Evolutionary conservation across 1,140 invertebrate genomes (phyloP).

Genomic region (Drosophila paulistorum): DNA sequence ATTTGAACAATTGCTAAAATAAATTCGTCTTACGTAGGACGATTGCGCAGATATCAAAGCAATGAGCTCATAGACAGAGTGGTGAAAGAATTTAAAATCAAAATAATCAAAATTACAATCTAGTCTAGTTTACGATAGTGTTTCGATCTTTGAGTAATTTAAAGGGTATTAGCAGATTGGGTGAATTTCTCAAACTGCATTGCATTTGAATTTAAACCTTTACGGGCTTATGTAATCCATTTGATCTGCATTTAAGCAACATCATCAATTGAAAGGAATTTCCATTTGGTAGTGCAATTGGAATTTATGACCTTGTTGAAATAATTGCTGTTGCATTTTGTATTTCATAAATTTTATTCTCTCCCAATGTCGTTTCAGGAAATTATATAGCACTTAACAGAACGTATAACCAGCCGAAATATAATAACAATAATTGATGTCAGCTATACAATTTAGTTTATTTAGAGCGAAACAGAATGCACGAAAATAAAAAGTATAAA

Average conservation of each 20-base stretch:
- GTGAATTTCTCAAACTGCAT: background rate
- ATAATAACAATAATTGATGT: slow-evolving; percentile 66
- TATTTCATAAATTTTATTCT: slow-evolving; percentile 16
- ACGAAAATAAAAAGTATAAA: slow-evolving; percentile 35
- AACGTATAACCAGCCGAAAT: slow-evolving; percentile 48
- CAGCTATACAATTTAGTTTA: slow-evolving; percentile 52
- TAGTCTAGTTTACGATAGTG: background rate
- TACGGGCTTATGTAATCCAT: slow-evolving; percentile 37
- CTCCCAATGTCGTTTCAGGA: slow-evolving; percentile 47
- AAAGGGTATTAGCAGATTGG: background rate
- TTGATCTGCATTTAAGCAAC: slow-evolving; percentile 75
- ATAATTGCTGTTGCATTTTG: slow-evolving; percentile 47
- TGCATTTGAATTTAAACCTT: background rate
- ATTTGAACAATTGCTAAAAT: slow-evolving; percentile 56
- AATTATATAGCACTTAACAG: slow-evolving; percentile 39
- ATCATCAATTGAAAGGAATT: slow-evolving; percentile 31
- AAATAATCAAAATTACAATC: background rate
- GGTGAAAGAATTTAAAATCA: background rate
- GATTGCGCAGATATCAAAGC: background rate
- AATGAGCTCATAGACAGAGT: background rate
- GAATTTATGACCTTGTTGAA: slow-evolving; percentile 52
- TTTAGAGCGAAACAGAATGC: slow-evolving; percentile 36
- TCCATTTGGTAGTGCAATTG: slow-evolving; percentile 12
- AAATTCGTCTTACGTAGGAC: slow-evolving; percentile 35
- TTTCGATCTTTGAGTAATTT: too few species aligned